phyloP scores from a whole-genome alignment of 1,140 invertebrate genomes.

The Meloidogyne exigua region DNA sequence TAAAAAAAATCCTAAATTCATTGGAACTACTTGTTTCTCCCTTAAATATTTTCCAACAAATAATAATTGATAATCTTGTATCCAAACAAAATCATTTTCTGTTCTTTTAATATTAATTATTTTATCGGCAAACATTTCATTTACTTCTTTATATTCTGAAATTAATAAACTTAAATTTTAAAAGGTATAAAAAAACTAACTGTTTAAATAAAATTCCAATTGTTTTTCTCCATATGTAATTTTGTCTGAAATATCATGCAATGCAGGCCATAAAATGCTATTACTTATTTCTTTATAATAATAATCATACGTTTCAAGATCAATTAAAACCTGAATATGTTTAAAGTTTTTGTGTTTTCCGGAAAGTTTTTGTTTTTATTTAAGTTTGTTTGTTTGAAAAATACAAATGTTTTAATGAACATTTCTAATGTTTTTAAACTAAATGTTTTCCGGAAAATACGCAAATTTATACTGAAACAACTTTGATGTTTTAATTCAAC shows the following conservation, averaged over 20 bases:
- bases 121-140: constrained; percentile 54
- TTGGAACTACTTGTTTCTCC: constrained; percentile 37
- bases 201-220: constrained; percentile 40
- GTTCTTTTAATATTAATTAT: background rate
- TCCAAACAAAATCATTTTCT: constrained; percentile 62
- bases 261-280: constrained; percentile 60
- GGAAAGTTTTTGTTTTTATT: no score
- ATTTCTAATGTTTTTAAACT: no score
- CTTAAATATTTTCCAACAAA: constrained; percentile 62
- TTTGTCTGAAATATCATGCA: constrained; percentile 62
- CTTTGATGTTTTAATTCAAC: background rate
- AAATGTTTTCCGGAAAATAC: no score
- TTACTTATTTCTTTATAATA: constrained; percentile 63
- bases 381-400: no score
- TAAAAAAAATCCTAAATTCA: background rate
- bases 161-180: background rate
- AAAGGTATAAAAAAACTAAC: constrained; percentile 60
- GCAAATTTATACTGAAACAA: no score
- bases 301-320: constrained; percentile 56
- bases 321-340: background rate
- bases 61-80: constrained; percentile 62
- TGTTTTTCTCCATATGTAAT: constrained; percentile 59
- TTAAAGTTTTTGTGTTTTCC: background rate
- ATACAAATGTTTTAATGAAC: no score
- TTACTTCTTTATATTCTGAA: background rate